These are phyloP conservation scores for Leucopsar rothschildi DNA, from an alignment of 2,113 vertebrate genomes.

Conservation along the genomic window DNA sequence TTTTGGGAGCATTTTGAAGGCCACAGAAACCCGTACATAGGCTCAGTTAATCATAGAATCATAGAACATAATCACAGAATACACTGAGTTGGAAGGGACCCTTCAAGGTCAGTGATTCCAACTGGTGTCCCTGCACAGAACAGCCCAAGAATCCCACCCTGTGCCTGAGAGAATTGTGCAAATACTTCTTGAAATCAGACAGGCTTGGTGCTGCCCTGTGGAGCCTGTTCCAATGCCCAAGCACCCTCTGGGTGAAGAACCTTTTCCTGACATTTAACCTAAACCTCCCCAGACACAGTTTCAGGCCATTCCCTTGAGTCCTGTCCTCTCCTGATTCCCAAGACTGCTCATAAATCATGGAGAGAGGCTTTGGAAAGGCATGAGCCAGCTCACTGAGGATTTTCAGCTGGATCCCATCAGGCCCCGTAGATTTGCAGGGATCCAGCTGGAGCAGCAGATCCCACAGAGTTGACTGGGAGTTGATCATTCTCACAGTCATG, in stretches of 20 bases:
- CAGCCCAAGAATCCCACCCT: background rate
- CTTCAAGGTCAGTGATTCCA: background rate
- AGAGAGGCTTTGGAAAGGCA: background rate
- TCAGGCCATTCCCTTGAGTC: background rate
- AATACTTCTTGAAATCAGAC: background rate
- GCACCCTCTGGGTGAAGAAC: background rate
- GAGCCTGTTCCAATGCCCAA: background rate
- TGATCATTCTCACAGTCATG: background rate
- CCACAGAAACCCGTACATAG: background rate
- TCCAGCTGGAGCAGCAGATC: background rate
- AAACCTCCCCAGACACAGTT: background rate
- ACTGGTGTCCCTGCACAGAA: too few species aligned
- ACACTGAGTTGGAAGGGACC: background rate
- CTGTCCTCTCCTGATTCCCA: background rate
- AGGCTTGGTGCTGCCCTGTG: background rate
- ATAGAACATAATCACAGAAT: background rate
- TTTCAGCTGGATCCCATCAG: background rate
- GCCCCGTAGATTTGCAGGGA: background rate
- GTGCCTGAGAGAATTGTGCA: background rate
- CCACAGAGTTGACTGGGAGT: fast-evolving
- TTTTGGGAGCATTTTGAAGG: background rate
- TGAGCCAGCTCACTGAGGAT: background rate
- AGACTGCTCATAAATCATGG: background rate
- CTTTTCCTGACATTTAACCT: background rate
- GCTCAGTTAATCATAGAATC: background rate